Evolutionary conservation across 2,888 invertebrate genomes (phyloP).

Genomic region (Spisula solida): DNA sequence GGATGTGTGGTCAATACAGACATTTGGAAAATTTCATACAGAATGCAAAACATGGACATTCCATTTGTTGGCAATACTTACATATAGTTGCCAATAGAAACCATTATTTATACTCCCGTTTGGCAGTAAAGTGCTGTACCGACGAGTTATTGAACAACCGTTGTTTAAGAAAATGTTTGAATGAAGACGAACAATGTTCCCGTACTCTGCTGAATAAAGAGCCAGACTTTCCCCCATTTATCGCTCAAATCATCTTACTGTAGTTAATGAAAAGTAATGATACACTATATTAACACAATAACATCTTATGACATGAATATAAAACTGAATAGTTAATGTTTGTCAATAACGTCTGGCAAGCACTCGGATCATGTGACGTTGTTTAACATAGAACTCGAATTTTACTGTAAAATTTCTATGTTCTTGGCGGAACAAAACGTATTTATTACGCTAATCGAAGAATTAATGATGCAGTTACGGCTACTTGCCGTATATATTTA

Average conservation of each 20-base stretch:
- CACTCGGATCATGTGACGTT: not conserved
- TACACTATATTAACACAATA: not conserved
- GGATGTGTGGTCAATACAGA: no score
- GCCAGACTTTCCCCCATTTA: no score
- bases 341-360: not conserved
- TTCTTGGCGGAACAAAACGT: not conserved
- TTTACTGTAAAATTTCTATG: not conserved
- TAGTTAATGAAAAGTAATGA: constrained; percentile 8
- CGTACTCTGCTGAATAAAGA: no score
- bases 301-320: constrained; percentile 17
- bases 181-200: no score
- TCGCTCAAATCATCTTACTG: not conserved
- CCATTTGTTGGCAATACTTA: no score
- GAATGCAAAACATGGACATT: no score
- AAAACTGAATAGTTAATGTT: not conserved
- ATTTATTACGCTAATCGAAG: not conserved
- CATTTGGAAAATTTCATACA: no score
- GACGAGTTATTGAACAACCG: no score
- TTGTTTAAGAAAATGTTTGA: no score
- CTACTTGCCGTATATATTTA: not conserved
- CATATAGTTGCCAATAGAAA: no score
- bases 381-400: not conserved
- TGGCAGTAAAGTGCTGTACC: no score
- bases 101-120: no score
- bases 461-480: not conserved